These are phyloP conservation scores for Drosophila oshimai DNA, from an alignment of 1,140 invertebrate genomes.

Conservation along the genomic window DNA sequence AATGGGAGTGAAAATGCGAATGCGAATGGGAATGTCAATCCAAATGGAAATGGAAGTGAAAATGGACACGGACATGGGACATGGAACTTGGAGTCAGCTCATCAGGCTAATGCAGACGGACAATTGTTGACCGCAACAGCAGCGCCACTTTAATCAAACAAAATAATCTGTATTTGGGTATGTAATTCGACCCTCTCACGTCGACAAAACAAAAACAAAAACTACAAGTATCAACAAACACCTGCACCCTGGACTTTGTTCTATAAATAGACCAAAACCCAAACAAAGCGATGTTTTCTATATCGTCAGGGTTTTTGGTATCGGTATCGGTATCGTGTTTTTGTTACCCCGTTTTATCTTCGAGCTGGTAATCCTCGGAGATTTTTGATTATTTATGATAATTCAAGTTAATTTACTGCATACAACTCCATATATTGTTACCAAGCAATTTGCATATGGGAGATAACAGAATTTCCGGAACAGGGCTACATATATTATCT, in stretches of 20 bases:
- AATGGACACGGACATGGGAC: not conserved
- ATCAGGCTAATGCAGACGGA: slow-evolving; percentile 3
- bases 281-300: not conserved
- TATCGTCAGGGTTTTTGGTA: not conserved
- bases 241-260: slow-evolving; percentile 35
- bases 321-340: not conserved
- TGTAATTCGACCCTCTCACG: slow-evolving; percentile 38
- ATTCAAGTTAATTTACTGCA: slow-evolving; percentile 40
- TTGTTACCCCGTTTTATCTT: slow-evolving; percentile 11
- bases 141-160: slow-evolving; percentile 64
- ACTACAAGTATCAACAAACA: slow-evolving; percentile 42
- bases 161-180: slow-evolving; percentile 52
- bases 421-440: slow-evolving; percentile 43
- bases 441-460: slow-evolving; percentile 3
- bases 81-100: not conserved
- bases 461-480: slow-evolving; percentile 22
- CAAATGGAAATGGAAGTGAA: slow-evolving; percentile 1
- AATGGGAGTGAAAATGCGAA: slow-evolving; percentile 7
- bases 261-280: not conserved
- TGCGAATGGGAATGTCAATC: not conserved
- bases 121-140: slow-evolving; percentile 23
- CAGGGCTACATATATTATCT: slow-evolving; percentile 6
- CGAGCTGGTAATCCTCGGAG: slow-evolving; percentile 12
- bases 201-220: too few species aligned
- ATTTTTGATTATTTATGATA: slow-evolving; percentile 44